Evolutionary conservation across 2,888 invertebrate genomes (phyloP), one percentile per base, ranked within the genome.

Genomic region (Linyphia triangularis): DNA sequence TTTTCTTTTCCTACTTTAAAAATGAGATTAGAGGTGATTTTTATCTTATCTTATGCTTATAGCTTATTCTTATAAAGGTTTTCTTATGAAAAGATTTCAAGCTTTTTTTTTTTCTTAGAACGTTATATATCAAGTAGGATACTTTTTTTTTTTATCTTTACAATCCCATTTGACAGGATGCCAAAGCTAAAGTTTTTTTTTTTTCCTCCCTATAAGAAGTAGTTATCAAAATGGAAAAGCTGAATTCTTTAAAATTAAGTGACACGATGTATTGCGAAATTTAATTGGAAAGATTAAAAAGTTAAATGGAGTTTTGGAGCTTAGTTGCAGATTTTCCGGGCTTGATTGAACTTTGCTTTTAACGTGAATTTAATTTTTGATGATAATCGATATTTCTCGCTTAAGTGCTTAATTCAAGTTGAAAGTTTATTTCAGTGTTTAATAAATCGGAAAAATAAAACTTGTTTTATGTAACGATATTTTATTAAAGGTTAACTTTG

Each of bases 261-360:
- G 72, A 43, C 63, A 72, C 40, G 37, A 81, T 24, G 40, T 72
- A 82, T 63, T 10, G 61, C 19, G 40, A 72, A 63, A 72, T 57
- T 82, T 82, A 82, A 82, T 82, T 82, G 82, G 82, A 30, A 72
- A 82, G 82, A 82, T 82, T 82, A 82, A 72, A 72, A 72, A 70
- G 57, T 26, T 19, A 33, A 84, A 77, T 37, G 2, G 51, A 26
- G 65, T 40, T 83, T 83, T 61, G 22, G 28, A 57, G n/a, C 51
- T 51, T 51, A 51, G 6, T 19, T 43, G 13, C 33, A 26, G n/a
- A 57, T 16, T 69, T 75, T 40, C 37, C 5, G 4, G 7, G 57
- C 30, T 57, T 73, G 28, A 51, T 57, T 30, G 24, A 73, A 57
- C 51, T 73, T 73, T 73, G 51, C 13, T 28, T n/a, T 16, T 51